A percentile compares a stretch with the other conserved stretches of the same genome.
Conservation (phyloP, 1,140 invertebrate genomes). For the Maconellicoccus hirsutus region DNA sequence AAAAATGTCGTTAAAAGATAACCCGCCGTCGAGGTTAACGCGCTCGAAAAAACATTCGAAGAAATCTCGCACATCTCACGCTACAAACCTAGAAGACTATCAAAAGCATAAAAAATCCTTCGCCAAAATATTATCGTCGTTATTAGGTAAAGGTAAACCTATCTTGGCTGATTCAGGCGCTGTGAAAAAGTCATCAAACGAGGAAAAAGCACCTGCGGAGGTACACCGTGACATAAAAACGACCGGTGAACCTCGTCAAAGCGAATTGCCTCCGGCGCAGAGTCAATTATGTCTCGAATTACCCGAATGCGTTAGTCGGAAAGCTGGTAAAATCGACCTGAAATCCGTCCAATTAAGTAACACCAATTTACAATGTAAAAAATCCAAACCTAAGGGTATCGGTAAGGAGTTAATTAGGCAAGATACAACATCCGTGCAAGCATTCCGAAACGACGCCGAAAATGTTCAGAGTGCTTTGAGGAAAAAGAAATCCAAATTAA, state of each 20-base stretch:
- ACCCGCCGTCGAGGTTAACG: too few species aligned
- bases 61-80: too few species aligned
- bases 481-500: background rate
- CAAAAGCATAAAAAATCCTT: background rate
- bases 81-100: too few species aligned
- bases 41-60: too few species aligned
- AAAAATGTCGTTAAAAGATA: too few species aligned
- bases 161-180: background rate
- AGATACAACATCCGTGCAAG: background rate
- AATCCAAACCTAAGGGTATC: background rate
- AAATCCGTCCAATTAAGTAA: background rate
- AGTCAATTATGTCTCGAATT: background rate
- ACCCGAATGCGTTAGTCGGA: background rate
- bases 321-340: background rate
- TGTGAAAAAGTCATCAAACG: background rate
- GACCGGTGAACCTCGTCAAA: background rate
- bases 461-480: background rate
- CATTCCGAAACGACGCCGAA: background rate
- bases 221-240: background rate
- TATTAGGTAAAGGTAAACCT: background rate
- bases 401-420: background rate
- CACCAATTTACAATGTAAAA: background rate
- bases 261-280: too few species aligned
- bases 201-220: background rate
- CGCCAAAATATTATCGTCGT: background rate